phyloP scores from a whole-genome alignment of 2,888 invertebrate species.

The Ectemnius lituratus region DNA sequence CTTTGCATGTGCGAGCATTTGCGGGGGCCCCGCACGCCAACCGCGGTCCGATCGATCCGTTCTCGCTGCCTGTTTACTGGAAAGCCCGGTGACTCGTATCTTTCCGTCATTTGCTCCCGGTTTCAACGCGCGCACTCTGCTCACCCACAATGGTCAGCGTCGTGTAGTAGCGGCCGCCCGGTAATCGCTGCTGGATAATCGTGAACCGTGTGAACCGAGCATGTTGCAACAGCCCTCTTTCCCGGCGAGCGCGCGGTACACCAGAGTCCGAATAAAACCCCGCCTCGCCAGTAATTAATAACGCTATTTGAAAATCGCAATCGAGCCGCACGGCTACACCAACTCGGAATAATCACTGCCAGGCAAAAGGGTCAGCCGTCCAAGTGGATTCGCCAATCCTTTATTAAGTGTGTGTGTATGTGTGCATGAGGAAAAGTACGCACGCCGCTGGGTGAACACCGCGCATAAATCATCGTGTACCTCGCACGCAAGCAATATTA shows the following conservation, averaged over 20 bases:
- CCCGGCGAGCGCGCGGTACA: background rate
- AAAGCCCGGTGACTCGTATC: slow-evolving; percentile 52
- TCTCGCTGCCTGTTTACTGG: slow-evolving; percentile 45
- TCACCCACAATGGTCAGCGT: slow-evolving; percentile 15
- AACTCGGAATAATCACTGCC: background rate
- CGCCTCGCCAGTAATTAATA: background rate
- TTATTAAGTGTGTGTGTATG: background rate
- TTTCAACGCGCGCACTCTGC: slow-evolving; percentile 25
- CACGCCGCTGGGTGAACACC: background rate
- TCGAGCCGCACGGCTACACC: background rate
- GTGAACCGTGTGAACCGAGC: slow-evolving; percentile 24
- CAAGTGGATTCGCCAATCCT: background rate
- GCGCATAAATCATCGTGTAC: background rate
- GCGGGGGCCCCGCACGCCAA: slow-evolving; percentile 30
- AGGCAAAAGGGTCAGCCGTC: background rate
- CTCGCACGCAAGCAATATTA: too few relatives aligned
- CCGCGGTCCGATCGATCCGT: slow-evolving; percentile 47
- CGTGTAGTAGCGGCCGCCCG: slow-evolving; percentile 16
- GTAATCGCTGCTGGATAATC: slow-evolving; percentile 47
- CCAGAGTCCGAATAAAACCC: background rate
- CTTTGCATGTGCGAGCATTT: slow-evolving; percentile 20
- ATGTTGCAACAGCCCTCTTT: slow-evolving; percentile 4
- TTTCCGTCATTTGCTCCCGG: slow-evolving; percentile 43
- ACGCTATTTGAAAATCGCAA: background rate
- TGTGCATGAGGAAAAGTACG: background rate